Evolutionary conservation across 1,140 invertebrate genomes (phyloP).

Genomic region (Listronotus oregonensis): DNA sequence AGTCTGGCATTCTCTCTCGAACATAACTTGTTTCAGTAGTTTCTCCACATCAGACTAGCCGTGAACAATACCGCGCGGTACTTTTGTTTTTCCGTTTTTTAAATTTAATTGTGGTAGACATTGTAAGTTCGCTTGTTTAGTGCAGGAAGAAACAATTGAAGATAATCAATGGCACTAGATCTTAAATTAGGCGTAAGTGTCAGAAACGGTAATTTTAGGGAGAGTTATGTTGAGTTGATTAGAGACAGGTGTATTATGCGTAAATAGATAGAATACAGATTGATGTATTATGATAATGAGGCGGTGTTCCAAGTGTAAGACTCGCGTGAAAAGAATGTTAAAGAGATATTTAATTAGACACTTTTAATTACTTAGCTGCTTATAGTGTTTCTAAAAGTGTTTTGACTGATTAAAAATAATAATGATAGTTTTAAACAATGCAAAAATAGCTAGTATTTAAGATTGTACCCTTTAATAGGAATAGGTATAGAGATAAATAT

Average conservation of each 20-base stretch:
- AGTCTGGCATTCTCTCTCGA: conserved; percentile 16
- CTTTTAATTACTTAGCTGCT: no score
- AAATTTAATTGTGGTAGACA: no score
- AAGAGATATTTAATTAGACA: not conserved
- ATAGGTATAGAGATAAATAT: no score
- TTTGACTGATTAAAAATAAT: no score
- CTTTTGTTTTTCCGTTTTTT: not conserved
- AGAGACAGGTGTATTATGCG: conserved; percentile 11
- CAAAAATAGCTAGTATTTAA: no score
- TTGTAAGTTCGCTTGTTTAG: no score
- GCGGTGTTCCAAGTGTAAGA: not conserved
- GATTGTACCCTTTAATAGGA: no score
- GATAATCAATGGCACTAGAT: no score
- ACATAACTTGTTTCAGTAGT: not conserved
- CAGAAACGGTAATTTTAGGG: not conserved
- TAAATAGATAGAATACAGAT: conserved; percentile 14
- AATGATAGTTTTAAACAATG: no score
- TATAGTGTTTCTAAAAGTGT: no score
- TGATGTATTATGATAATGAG: conserved; percentile 8
- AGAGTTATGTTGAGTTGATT: not conserved
- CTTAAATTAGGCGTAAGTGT: not conserved
- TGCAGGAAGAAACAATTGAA: no score
- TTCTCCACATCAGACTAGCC: conserved; percentile 2
- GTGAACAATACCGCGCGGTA: not conserved
- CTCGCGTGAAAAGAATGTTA: conserved; percentile 5